Base-by-base conservation (phyloP, 1,140 invertebrate species). In the Camponotus vicinus region DNA sequence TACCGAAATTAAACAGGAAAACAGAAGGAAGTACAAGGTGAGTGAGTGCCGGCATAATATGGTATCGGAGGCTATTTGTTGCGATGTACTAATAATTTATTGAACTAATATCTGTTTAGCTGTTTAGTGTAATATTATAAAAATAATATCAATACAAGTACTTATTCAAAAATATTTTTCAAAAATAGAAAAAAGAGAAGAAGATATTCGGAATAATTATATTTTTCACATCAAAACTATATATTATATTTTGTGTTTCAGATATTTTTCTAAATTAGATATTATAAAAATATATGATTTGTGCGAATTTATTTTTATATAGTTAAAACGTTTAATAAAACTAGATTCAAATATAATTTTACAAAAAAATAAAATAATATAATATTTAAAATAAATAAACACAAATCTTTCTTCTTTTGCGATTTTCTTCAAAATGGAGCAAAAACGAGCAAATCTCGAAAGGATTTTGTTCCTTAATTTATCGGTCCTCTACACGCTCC, bases 11-110 rank as follows among this genome's bases (percentile, higher is more conserved):
- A 21, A 37, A 55, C 18, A 37, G 7, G 34, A 64, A 79, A 5
- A 1, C 32, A 37, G 15, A 73, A 83, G 15, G 52, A 2, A 45
- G 69, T 75, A 32, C 40, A 42, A 83, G 40, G 80, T 83, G 11
- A 83, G 55, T 83, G 18, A 34, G 21, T 64, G 8, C 11, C 4
- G 5, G 27, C 6, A 2, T 27, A 69, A 13, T 40, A 13, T 9
- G 2, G 37, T 5, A 69, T 69, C 2, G 2, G 3, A 79, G 57
- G 2, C 0, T 34, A 11, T 45, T 64, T 52, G 18, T 21, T 69
- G 15, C 7, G 7, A 9, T 76, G 2, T 45, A n/a, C 8, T 49
- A 34, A 59, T 32, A 34, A 83, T 45, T 75, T 71, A 27, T 8
- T 64, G 0, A 40, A 27, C 5, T 37, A 21, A 49, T 66, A 37